phyloP scores from a whole-genome alignment of 2,797 vertebrate species.

The Champsocephalus esox region DNA sequence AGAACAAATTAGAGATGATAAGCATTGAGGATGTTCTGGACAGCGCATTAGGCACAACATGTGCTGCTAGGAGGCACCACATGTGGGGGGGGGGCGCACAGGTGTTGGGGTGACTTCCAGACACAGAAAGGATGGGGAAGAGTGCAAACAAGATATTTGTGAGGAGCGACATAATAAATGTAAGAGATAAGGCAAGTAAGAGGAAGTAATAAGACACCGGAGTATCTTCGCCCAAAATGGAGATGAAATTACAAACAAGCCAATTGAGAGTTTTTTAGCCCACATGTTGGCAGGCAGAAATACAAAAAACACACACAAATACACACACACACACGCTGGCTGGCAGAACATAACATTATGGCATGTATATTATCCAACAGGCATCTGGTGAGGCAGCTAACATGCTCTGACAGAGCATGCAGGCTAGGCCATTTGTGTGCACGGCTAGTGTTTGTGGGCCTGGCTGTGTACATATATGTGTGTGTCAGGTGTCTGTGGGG shows the following conservation, averaged over 20 bases:
- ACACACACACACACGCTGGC: conserved; percentile 37
- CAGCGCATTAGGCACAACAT: conserved; percentile 35
- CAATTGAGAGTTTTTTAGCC: conserved; percentile 36
- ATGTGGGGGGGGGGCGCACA: conserved; percentile 38
- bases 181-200: not conserved
- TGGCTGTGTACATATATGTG: conserved; percentile 19
- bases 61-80: conserved; percentile 31
- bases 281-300: conserved; percentile 50
- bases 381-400: conserved; percentile 79
- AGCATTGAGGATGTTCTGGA: conserved; percentile 32
- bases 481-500: conserved; percentile 65
- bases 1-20: conserved; percentile 39
- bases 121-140: conserved; percentile 9
- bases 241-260: conserved; percentile 52
- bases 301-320: conserved; percentile 11
- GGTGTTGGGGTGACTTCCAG: conserved; percentile 70
- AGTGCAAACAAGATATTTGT: conserved; percentile 17
- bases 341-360: conserved; percentile 68
- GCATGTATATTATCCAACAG: conserved; percentile 73
- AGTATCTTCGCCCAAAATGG: conserved; percentile 17
- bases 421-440: conserved; percentile 59
- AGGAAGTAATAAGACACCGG: not conserved
- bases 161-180: not conserved
- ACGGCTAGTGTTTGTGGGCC: not conserved
- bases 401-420: conserved; percentile 64